These are phyloP conservation scores for Gopherus evgoodei DNA, from an alignment of 2,113 vertebrate genomes.

Conservation along the genomic window DNA sequence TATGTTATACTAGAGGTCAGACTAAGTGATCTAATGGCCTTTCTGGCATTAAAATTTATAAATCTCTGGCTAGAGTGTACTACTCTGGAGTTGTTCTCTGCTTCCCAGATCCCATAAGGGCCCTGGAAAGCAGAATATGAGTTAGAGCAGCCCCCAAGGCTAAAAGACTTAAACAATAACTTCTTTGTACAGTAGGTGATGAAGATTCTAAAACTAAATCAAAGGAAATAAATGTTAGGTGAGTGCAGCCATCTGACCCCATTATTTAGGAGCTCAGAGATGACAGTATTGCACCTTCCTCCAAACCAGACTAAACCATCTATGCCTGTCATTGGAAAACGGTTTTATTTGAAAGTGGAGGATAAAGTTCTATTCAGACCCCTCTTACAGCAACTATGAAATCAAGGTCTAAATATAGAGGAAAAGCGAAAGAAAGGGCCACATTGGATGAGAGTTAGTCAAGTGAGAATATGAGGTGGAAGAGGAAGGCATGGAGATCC, in stretches of 20 bases:
- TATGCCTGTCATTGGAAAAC: not conserved
- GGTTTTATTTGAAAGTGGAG: not conserved
- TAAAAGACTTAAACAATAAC: not conserved
- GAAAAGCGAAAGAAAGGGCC: not conserved
- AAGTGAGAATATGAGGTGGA: not conserved
- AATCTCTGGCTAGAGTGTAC: not conserved
- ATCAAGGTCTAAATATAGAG: not conserved
- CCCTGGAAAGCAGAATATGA: not conserved
- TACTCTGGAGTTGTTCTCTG: not conserved
- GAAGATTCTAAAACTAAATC: not conserved
- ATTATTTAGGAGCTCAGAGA: not conserved
- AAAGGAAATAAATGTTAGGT: not conserved
- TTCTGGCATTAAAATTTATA: not conserved
- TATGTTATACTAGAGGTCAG: not conserved
- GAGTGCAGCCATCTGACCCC: not conserved
- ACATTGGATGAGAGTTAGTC: fast-evolving
- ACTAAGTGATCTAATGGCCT: not conserved
- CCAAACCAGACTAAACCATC: not conserved
- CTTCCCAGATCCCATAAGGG: not conserved
- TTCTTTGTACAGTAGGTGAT: not conserved
- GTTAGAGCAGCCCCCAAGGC: not conserved
- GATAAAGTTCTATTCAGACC: fast-evolving
- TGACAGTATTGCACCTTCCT: not conserved
- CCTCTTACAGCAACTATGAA: not conserved
- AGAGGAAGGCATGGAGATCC: not conserved